A percentile compares a stretch with the other conserved stretches of the same genome.
These are phyloP conservation scores for Philereme transversata DNA, from an alignment of 2,888 invertebrate genomes.

Conservation along the genomic window DNA sequence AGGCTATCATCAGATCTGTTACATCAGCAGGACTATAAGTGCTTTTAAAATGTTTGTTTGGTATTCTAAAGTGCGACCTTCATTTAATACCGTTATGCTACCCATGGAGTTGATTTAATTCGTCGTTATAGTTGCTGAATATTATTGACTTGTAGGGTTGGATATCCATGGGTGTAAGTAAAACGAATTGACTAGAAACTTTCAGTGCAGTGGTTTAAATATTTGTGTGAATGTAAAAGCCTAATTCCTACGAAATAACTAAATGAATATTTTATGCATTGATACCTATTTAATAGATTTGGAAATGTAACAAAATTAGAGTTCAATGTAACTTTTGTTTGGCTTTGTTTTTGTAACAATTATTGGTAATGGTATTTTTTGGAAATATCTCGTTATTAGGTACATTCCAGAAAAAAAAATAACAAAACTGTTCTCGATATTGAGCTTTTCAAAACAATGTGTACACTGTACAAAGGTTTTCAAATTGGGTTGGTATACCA, in stretches of 20 bases:
- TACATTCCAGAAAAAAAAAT: slow-evolving; percentile 33
- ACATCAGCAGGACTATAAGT: too few relatives aligned
- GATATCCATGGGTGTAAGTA: slow-evolving; percentile 2
- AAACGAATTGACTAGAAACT: slow-evolving; percentile 11
- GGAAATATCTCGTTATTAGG: slow-evolving; percentile 10
- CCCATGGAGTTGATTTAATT: neutral
- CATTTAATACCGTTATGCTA: neutral
- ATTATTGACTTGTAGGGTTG: slow-evolving; percentile 4
- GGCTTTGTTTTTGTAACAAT: slow-evolving; percentile 2
- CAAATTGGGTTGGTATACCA: slow-evolving; percentile 12
- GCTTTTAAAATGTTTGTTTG: too few relatives aligned
- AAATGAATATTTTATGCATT: slow-evolving; percentile 14
- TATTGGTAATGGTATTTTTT: slow-evolving; percentile 7
- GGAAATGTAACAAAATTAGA: too few relatives aligned
- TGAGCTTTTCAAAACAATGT: slow-evolving; percentile 6
- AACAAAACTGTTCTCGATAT: neutral
- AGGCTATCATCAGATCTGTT: too few relatives aligned
- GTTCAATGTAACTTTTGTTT: neutral
- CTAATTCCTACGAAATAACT: slow-evolving; percentile 22
- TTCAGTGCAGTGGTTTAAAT: slow-evolving; percentile 11
- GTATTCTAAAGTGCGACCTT: too few relatives aligned
- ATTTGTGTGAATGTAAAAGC: slow-evolving; percentile 7
- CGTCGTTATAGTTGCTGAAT: neutral
- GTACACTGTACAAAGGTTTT: slow-evolving; percentile 5
- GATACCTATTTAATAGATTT: neutral